Evolutionary conservation across 2,888 invertebrate species (phyloP).

Genomic region (Epistrophe eligans): DNA sequence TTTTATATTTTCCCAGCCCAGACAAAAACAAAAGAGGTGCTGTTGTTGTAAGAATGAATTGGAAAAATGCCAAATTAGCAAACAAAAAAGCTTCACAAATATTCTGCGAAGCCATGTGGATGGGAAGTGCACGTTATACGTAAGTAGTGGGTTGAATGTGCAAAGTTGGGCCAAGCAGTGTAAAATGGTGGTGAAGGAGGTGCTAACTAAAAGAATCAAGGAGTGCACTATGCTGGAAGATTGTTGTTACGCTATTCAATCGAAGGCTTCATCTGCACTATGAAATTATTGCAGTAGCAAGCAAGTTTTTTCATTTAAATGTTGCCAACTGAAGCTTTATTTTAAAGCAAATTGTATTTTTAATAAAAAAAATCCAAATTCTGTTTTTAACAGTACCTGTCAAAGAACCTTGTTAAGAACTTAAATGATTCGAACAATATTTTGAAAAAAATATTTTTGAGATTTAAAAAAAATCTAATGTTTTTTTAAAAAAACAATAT

Average conservation of each 20-base stretch:
- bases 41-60: conserved; percentile 49
- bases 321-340: conserved; percentile 2
- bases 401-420: too few relatives aligned
- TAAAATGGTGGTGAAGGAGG: conserved; percentile 2
- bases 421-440: too few relatives aligned
- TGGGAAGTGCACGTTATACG: conserved; percentile 23
- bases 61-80: conserved; percentile 75
- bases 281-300: conserved; percentile 20
- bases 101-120: conserved; percentile 68
- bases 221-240: conserved; percentile 50
- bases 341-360: too few relatives aligned
- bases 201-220: conserved; percentile 13
- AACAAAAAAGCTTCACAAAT: conserved; percentile 63
- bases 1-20: background rate
- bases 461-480: too few relatives aligned
- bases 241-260: conserved; percentile 29
- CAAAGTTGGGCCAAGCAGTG: background rate
- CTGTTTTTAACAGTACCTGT: too few relatives aligned
- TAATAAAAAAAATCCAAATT: too few relatives aligned
- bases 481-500: too few relatives aligned
- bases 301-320: background rate
- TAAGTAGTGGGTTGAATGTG: background rate
- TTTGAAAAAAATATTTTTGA: too few relatives aligned
- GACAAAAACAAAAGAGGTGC: conserved; percentile 35
- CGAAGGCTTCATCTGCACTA: conserved; percentile 42